Evolutionary conservation across 2,797 vertebrate species (phyloP).

Genomic region (Halcyon badia): DNA sequence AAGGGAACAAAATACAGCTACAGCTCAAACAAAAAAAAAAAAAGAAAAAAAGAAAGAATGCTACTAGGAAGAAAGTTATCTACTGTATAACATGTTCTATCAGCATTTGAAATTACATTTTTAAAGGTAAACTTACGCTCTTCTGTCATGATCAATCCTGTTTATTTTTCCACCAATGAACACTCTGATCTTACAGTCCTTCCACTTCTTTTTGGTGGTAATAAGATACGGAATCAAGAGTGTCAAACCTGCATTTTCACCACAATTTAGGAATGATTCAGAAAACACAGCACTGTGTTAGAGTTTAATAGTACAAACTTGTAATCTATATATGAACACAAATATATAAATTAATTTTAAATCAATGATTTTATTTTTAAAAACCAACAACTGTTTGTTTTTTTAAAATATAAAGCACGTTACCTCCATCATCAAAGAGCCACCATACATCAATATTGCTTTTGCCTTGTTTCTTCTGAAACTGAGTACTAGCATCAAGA

Average conservation of each 20-base stretch:
- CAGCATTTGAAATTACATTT: background rate
- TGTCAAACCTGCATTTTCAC: constrained; percentile 87
- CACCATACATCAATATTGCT: constrained; percentile 98
- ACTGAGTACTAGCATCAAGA: constrained; percentile 91
- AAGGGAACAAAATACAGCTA: background rate
- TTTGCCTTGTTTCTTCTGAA: constrained; percentile 96
- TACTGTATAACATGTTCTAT: background rate
- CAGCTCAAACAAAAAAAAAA: background rate
- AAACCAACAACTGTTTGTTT: too few species aligned
- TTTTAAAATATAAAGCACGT: background rate
- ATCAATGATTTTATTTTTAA: background rate
- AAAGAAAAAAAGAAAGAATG: background rate
- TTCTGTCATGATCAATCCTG: constrained; percentile 96
- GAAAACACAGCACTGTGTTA: background rate
- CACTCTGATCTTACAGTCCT: constrained; percentile 95
- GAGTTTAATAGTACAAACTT: background rate
- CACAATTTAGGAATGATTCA: constrained; percentile 37
- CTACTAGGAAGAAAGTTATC: background rate
- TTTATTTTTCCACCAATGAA: constrained; percentile 99
- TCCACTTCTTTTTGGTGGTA: constrained; percentile 96
- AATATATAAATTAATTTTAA: background rate
- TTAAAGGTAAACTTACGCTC: constrained; percentile 87
- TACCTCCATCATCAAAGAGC: constrained; percentile 98
- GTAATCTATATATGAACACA: background rate
- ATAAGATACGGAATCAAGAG: constrained; percentile 95